phyloP scores from a whole-genome alignment of 2,888 invertebrate genomes.

The Oxyteleia sp. region DNA sequence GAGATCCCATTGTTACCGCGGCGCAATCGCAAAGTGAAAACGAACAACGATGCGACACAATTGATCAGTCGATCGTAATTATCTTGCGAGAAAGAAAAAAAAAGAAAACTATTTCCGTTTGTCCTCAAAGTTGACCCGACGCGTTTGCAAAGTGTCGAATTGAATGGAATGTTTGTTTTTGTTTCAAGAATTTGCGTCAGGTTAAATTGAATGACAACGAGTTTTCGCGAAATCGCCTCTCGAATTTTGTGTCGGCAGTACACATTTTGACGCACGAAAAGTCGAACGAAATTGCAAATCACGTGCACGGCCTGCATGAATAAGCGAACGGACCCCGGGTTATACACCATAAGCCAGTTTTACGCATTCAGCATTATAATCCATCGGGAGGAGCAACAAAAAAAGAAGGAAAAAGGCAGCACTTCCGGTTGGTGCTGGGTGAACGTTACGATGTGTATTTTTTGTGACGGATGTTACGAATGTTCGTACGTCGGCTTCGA shows the following conservation, averaged over 20 bases:
- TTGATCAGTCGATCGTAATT: conserved; percentile 1
- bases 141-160: background rate
- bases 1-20: conserved; percentile 29
- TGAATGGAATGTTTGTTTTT: background rate
- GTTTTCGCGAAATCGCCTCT: background rate
- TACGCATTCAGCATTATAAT: conserved; percentile 62
- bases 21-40: conserved; percentile 13
- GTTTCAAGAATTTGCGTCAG: background rate
- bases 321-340: conserved; percentile 34
- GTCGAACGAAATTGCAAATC: conserved; percentile 53
- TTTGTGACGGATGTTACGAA: conserved; percentile 29
- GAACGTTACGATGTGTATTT: conserved; percentile 31
- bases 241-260: background rate
- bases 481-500: conserved; percentile 23
- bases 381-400: conserved; percentile 20
- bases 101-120: background rate
- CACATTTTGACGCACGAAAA: conserved; percentile 38
- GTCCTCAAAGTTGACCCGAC: too few relatives aligned
- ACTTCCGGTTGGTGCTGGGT: conserved; percentile 48
- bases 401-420: conserved; percentile 48
- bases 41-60: background rate
- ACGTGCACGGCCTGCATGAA: conserved; percentile 39
- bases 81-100: background rate
- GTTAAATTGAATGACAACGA: background rate
- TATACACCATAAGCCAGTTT: conserved; percentile 52